Evolutionary conservation across 2,888 invertebrate species (phyloP), one percentile per base, ranked within the genome.

Genomic region (Cosmia trapezina): DNA sequence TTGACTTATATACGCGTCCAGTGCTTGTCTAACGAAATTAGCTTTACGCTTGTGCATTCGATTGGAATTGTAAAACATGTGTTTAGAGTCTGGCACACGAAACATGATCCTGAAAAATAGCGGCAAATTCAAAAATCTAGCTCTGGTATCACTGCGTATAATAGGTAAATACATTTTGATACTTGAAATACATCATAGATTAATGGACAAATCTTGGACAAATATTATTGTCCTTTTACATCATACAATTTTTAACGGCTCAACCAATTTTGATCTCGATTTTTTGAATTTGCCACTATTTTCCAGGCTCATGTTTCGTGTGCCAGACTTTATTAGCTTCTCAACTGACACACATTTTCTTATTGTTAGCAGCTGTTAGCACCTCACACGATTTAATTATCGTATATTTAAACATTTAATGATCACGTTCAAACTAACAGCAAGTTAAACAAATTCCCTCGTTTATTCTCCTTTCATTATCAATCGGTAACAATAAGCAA

Each of bases 401-500:
- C 64, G 43, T 69, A 63, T 61, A 80, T 76, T 81, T 64, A 73
- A 81, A 56, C 47, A 63, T 70, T 64, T 83, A 78, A 75, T 70
- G 71, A 72, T 61, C 33, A 69, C 73, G 33, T 62, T 49, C 75
- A 78, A 81, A 82, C 71, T 79, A 83, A 82, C 71, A 57, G 53
- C 54, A 47, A 69, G 69, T 73, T 67, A 70, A 76, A 83, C 80
- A 81, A 72, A 73, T 73, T 78, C 84, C 74, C 73, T 81, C 80
- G 72, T 85, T 84, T 87, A 83, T 86, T 84, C 83, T 80, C 80
- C 69, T 76, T 79, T 83, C 84, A 82, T 84, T 85, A 83, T 85
- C 80, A 80, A 80, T 83, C 73, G 80, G 70, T 80, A 86, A 86
- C 84, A 83, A 83, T 71, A 80, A 79, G 73, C 85, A 81, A 83